Base-by-base conservation (phyloP, 2,888 invertebrate genomes). In the Xanthorhoe spadicearia region DNA sequence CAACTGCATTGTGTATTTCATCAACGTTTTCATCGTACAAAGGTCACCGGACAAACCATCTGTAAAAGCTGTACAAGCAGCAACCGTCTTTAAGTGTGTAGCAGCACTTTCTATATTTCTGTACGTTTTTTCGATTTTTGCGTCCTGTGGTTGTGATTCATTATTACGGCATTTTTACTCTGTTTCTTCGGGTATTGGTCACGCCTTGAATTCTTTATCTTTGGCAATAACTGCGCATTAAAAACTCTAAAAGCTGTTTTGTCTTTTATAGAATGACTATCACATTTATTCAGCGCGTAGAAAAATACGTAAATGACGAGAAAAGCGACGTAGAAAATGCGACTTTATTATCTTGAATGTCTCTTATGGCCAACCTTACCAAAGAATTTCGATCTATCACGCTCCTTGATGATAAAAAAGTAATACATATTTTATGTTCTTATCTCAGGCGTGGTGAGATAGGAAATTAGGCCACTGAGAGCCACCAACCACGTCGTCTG, bases 1-100 rank as follows among this genome's bases (percentile, higher is more conserved):
- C 84, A 83, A 83, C 83, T 80, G 80, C 80, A 82, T 80, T 83
- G 83, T 82, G 78, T 83, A 79, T 83, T 83, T 82, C 83, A 79
- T 82, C 83, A 82, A 79, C 80, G 80, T 79, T 79, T 78, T 77
- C 78, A 75, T 72, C 75, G 79, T 75, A 75, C 77, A 73, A 81
- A 82, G 83, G 83, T 83, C 82, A 80, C 78, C 80, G 61, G 68
- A 69, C 70, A 72, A 71, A 74, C 70, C 74, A 72, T 74, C 74
- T 74, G 72, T 72, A 71, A 70, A 64, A 64, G 61, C 65, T 54
- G 58, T 68, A 50, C 72, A 70, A 62, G 67, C 62, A 9, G 68
- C 71, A 66, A 69, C 72, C 66, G 67, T 54, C 74, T 68, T 70
- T 74, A 71, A 63, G 52, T 56, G 59, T 46, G 50, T 64, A 64